Base-by-base conservation (phyloP, 2,888 invertebrate species). In the Mimachlamys varia region DNA sequence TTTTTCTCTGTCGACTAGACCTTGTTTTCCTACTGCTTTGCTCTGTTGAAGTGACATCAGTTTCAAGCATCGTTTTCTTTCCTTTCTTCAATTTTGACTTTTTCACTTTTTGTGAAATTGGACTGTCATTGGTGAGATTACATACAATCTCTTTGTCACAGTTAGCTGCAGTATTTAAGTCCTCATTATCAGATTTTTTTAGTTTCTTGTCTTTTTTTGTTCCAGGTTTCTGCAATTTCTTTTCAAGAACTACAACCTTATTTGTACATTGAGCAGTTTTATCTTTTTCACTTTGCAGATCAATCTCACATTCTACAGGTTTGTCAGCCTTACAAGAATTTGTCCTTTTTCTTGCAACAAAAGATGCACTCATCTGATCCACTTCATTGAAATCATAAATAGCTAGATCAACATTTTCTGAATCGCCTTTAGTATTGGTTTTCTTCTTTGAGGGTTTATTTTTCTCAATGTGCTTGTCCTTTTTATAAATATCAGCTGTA, bases 301-400 rank as follows among this genome's bases (percentile, higher is more conserved):
- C 27, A 37, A 33, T 33, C 33, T 33, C 33, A 76, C 33, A 33
- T 76, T 76, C 33, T 13, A 76, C 33, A 76, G 33, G 15, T 33
- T 13, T 27, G 27, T 33, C 33, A 76, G 76, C 27, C 76, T 76
- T 58, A 58, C 58, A 10, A 58, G 19, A 22, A 58, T n/a, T 76
- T 76, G 76, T 10, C 12, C 7, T 4, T 33, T 27, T 76, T 76
- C 33, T 22, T 33, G 27, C 0, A 27, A 2, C 27, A 27, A 76
- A 76, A 76, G 76, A 76, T 10, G 10, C 33, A 7, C 33, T 76
- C 76, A 76, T 76, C 76, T 33, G 33, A 76, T 76, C 76, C 33
- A 76, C 76, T 76, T 76, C 76, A 27, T 76, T 22, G 22, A 76
- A 76, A 33, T 76, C 76, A 76, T 76, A 76, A 76, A 76, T 27